Base-by-base conservation (phyloP, 2,888 invertebrate genomes). In the Rhamphomyia laevipes region DNA sequence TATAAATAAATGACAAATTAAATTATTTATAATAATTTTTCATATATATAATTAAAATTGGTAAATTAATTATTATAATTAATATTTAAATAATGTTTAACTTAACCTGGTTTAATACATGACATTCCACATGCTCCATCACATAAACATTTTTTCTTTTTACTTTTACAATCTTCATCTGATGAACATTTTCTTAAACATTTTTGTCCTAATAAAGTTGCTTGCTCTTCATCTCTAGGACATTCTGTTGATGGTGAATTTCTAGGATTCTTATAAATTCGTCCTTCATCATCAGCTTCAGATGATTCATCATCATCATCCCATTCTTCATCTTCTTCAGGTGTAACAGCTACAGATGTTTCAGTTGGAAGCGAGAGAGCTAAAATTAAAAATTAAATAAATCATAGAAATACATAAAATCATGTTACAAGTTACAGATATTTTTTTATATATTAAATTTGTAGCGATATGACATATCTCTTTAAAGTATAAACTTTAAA, bases 61-160 rank as follows among this genome's bases (percentile, higher is more conserved):
- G 5, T n/a, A 37, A 37, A 13, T 37, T 37, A 37, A 13, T 37
- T 37, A 37, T 37, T 37, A n/a, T 30, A 6, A 30, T 5, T 13
- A 33, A 33, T 33, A 33, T 5, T 13, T 13, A 33, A 33, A 33
- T 13, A 6, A 6, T 33, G 7, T 35, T 13, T 18, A 16, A 17
- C 68, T 75, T 75, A 60, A 92, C 93, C 90, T 68, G 93, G 94
- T 68, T 96, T 95, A 58, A 97, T 93, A 71, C 97, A 99, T 47
- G 94, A 94, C 82, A 92, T 86, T 50, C 97, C 97, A 64, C 97
- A 97, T 2, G 85, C 82, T 44, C 95, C 96, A 65, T 99, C 97
- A 67, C 97, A 99, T 54, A 94, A 77, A 66, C 97, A 99, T 65
- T 92, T 86, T 74, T 95, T 94, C 74, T 91, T 89, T 73, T 90